Percentiles rank a stretch among this genome's conserved stretches.
These are phyloP conservation scores for Nycticorax nycticorax DNA, from an alignment of 2,113 vertebrate species.

Conservation along the genomic window DNA sequence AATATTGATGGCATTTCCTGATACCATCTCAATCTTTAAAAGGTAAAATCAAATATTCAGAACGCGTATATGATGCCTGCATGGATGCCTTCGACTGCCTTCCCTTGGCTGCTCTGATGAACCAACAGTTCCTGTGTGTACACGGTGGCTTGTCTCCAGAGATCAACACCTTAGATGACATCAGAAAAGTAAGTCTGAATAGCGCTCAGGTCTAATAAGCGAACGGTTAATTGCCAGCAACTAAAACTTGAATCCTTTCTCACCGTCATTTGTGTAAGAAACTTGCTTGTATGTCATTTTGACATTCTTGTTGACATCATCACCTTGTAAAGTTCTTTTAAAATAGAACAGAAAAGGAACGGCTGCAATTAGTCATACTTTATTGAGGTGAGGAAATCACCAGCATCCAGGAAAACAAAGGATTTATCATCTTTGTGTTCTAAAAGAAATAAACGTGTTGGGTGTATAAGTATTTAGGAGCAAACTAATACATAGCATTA, in stretches of 20 bases:
- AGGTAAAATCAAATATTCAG: conserved; percentile 99
- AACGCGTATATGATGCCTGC: conserved; percentile 95
- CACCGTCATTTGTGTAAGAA: not conserved
- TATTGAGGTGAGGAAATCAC: not conserved
- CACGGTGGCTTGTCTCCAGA: conserved; percentile 97
- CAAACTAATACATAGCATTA: not conserved
- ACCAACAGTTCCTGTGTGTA: conserved; percentile 98
- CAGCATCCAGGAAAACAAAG: not conserved
- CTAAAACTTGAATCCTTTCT: not conserved
- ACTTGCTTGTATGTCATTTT: not conserved
- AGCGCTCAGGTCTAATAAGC: not conserved
- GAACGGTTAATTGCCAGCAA: not conserved
- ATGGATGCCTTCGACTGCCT: conserved; percentile 99
- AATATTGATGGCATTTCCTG: not conserved
- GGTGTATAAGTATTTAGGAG: not conserved
- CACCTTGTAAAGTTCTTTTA: not conserved
- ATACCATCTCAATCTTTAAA: conserved; percentile 55
- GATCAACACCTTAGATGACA: conserved; percentile 98
- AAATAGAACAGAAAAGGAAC: not conserved
- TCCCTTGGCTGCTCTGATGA: conserved; percentile 97
- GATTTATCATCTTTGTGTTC: not conserved
- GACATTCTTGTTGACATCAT: not conserved
- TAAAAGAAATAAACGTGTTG: not conserved
- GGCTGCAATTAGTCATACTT: not conserved
- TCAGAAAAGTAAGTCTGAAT: conserved; percentile 93